A percentile compares a stretch with the other conserved stretches of the same genome.
phyloP scores from a whole-genome alignment of 64 coral and sea anemone genomes.

The Acropora tenuis region DNA sequence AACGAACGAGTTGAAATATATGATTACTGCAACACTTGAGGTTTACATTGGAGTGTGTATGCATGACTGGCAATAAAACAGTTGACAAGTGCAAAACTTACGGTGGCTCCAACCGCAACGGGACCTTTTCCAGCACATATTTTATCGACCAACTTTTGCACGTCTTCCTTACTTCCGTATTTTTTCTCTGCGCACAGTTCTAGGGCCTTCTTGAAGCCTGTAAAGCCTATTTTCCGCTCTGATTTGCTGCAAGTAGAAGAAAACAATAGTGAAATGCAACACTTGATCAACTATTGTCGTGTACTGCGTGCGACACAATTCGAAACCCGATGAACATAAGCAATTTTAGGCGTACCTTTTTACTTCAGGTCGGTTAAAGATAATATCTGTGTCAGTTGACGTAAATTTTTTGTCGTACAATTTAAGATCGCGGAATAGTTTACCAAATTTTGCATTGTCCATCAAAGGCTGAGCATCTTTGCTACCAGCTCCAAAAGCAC shows the following conservation, averaged over 20 bases:
- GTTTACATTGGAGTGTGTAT: too few relatives aligned
- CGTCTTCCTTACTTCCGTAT: constrained; percentile 31
- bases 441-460: constrained; percentile 93
- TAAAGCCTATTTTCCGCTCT: constrained; percentile 84
- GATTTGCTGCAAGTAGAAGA: constrained; percentile 72
- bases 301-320: background rate
- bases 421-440: constrained; percentile 87
- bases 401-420: constrained; percentile 88
- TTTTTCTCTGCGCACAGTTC: constrained; percentile 85
- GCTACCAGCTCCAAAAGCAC: constrained; percentile 84
- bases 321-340: background rate
- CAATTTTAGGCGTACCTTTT: constrained; percentile 63
- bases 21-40: too few relatives aligned
- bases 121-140: constrained; percentile 88
- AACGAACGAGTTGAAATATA: too few relatives aligned
- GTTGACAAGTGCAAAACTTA: constrained; percentile 37
- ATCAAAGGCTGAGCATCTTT: constrained; percentile 51
- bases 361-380: constrained; percentile 92
- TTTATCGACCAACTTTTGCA: constrained; percentile 59
- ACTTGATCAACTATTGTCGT: background rate
- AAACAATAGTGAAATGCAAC: background rate
- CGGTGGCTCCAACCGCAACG: constrained; percentile 64
- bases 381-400: constrained; percentile 85
- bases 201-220: constrained; percentile 74
- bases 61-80: background rate